These are phyloP conservation scores for Steinernema feltiae DNA, from an alignment of 1,140 invertebrate species.

Conservation along the genomic window DNA sequence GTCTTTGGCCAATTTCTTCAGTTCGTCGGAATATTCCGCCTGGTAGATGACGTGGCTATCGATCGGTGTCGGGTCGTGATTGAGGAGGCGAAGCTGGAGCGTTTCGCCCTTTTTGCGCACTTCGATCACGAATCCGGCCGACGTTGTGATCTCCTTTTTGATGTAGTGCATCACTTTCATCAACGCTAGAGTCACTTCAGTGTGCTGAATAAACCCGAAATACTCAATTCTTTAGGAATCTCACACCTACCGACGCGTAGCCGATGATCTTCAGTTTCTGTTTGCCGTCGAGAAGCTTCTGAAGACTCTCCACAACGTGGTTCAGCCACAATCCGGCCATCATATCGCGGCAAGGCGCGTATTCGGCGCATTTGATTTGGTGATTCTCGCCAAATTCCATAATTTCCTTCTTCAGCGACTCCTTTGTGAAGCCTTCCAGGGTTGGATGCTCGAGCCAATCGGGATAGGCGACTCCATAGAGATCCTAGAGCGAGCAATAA, in stretches of 20 bases:
- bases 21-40: conserved; percentile 19
- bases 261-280: conserved; percentile 31
- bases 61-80: conserved; percentile 38
- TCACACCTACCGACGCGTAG: conserved; percentile 33
- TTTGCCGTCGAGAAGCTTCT: conserved; percentile 21
- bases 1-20: conserved; percentile 17
- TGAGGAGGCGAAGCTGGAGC: conserved; percentile 18
- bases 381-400: conserved; percentile 38
- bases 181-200: conserved; percentile 35
- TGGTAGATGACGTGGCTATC: conserved; percentile 36
- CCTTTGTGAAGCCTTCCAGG: conserved; percentile 23
- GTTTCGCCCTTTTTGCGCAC: not conserved
- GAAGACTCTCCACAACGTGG: conserved; percentile 26
- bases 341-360: conserved; percentile 32
- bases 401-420: conserved; percentile 36
- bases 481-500: conserved; percentile 24
- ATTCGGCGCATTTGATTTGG: conserved; percentile 36
- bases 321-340: conserved; percentile 39
- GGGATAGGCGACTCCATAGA: conserved; percentile 34
- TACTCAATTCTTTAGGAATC: not conserved
- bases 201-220: conserved; percentile 26
- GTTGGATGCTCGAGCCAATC: conserved; percentile 33
- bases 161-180: conserved; percentile 34
- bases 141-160: conserved; percentile 35
- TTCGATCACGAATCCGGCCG: conserved; percentile 41